Base-by-base conservation (phyloP, 2,888 invertebrate species). In the Polymixis flavicincta region DNA sequence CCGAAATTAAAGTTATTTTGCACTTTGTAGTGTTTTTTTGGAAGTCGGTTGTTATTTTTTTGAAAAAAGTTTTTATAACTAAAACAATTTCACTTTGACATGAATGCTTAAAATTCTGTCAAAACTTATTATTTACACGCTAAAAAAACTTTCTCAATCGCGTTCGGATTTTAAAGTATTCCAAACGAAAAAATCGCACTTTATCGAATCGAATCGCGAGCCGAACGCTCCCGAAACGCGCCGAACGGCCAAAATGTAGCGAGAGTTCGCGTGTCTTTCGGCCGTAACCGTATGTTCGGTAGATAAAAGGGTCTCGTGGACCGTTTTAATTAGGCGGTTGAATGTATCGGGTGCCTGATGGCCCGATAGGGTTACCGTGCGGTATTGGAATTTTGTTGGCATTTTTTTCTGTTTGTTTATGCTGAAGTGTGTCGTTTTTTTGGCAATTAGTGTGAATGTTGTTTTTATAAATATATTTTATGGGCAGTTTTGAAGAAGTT, bases 311-410 rank as follows among this genome's bases (percentile, higher is more conserved):
- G 94, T 92, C 92, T 89, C 94, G 90, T 92, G 94, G 92, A 94
- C 95, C 94, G 95, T 95, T 96, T 96, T 96, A 96, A 96, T 96
- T 96, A 96, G 95, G 92, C 92, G 88, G 93, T 91, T 93, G 93
- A 94, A 94, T 94, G 93, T 94, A 93, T 93, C 92, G 91, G 91
- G 91, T 90, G 92, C 89, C 88, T 89, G 91, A 90, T 90, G 89
- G 84, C 83, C 74, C 80, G 89, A 85, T 92, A 95, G 94, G 94
- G 94, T 88, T 94, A 90, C 78, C 76, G 80, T 78, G 75, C 73
- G 22, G 80, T 81, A 81, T 77, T 82, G 80, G 85, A 82, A 80
- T 78, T 81, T 71, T 78, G 75, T 76, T 79, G 45, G 86, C 63
- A 74, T 74, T 79, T 77, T 85, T 80, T 78, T 80, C 74, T 71